A percentile compares a stretch with the other conserved stretches of the same genome.
Evolutionary conservation across 2,888 invertebrate species (phyloP).

Genomic region (Zele albiditarsus): DNA sequence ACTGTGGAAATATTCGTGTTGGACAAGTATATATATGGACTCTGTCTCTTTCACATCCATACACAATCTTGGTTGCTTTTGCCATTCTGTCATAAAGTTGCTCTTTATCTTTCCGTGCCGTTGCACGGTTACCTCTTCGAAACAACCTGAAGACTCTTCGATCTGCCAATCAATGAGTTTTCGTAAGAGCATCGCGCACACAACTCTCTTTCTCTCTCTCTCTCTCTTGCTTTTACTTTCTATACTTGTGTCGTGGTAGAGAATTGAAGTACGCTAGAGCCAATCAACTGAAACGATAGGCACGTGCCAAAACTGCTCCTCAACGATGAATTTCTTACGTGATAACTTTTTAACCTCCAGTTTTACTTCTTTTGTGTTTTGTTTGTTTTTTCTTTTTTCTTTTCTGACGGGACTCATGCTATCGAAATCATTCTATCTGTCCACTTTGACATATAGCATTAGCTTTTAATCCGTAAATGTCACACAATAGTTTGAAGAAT

Average conservation of each 20-base stretch:
- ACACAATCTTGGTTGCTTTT: slow-evolving; percentile 1
- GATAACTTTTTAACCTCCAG: slow-evolving; percentile 14
- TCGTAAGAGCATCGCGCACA: slow-evolving; percentile 18
- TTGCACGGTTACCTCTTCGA: slow-evolving; percentile 47
- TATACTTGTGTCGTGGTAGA: not conserved
- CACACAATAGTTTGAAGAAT: too few species aligned
- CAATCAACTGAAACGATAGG: slow-evolving; percentile 50
- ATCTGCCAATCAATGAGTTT: slow-evolving; percentile 55
- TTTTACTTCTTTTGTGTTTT: slow-evolving; percentile 16
- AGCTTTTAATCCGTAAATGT: too few species aligned
- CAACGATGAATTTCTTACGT: slow-evolving; percentile 25
- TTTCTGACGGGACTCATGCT: not conserved
- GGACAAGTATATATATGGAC: not conserved
- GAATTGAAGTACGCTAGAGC: slow-evolving; percentile 23
- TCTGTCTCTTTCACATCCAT: too few species aligned
- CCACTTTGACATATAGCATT: too few species aligned
- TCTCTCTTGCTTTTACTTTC: not conserved
- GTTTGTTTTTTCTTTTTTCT: not conserved
- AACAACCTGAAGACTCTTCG: slow-evolving; percentile 43
- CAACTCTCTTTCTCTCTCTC: not conserved
- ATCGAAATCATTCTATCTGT: not conserved
- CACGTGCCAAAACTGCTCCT: slow-evolving; percentile 47
- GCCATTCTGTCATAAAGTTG: slow-evolving; percentile 62
- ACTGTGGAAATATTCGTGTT: slow-evolving; percentile 15
- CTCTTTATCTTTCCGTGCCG: slow-evolving; percentile 62